Evolutionary conservation across 2,113 vertebrate genomes (phyloP).

Genomic region (Trinectes maculatus): DNA sequence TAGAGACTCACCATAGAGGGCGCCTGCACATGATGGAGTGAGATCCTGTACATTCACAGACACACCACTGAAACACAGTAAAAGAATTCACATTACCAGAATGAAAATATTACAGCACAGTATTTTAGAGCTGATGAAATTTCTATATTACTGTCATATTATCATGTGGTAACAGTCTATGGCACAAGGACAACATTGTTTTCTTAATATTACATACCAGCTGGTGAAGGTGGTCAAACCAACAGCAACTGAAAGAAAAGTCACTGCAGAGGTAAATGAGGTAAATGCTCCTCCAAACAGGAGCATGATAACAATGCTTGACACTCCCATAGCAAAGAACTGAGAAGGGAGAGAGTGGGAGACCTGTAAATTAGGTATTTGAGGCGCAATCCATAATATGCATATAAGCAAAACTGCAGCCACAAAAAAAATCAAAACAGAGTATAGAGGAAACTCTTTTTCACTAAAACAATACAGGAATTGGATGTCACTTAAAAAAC

Average conservation of each 20-base stretch:
- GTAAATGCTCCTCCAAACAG: constrained; percentile 76
- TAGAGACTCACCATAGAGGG: constrained; percentile 86
- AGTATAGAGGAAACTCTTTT: too few relatives aligned
- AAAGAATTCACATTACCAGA: not conserved
- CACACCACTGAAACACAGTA: constrained; percentile 82
- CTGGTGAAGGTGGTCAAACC: constrained; percentile 87
- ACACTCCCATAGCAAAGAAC: constrained; percentile 87
- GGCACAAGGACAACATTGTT: not conserved
- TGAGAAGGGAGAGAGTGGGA: constrained; percentile 50
- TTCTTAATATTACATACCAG: constrained; percentile 70
- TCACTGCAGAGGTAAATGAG: constrained; percentile 81
- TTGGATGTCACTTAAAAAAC: too few relatives aligned
- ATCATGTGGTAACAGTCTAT: too few relatives aligned
- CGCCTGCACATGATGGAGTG: constrained; percentile 89
- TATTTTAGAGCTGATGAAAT: too few relatives aligned
- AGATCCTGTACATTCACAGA: constrained; percentile 92
- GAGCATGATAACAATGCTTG: constrained; percentile 84
- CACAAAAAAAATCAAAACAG: too few relatives aligned
- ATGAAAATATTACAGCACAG: too few relatives aligned
- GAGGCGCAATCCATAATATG: too few relatives aligned
- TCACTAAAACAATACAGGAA: too few relatives aligned
- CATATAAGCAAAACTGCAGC: too few relatives aligned
- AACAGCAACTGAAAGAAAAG: constrained; percentile 80
- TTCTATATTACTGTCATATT: too few relatives aligned
- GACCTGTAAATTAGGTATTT: not conserved